phyloP scores from a whole-genome alignment of 2,113 vertebrate genomes.

The Passer montanus region DNA sequence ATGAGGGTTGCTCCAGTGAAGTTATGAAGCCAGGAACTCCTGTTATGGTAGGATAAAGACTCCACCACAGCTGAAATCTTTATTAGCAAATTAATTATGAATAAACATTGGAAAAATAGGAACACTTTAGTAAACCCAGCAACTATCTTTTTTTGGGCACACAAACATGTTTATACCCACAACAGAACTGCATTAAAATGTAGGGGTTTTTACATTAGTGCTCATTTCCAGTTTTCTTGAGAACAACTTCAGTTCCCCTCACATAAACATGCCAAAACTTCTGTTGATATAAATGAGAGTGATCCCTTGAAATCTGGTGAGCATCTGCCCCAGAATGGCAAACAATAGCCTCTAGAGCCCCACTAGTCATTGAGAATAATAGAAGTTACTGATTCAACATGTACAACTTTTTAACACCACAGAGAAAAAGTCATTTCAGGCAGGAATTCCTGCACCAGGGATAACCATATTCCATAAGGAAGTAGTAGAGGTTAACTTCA shows the following conservation, averaged over 20 bases:
- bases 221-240: neutral
- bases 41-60: slow-evolving; percentile 23
- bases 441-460: neutral
- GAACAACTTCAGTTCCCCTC: neutral
- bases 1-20: slow-evolving; percentile 1
- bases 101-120: neutral
- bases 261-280: neutral
- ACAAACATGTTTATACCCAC: neutral
- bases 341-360: neutral
- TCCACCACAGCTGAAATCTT: slow-evolving; percentile 22
- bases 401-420: neutral
- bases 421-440: neutral
- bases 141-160: neutral
- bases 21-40: slow-evolving; percentile 10
- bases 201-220: rapidly evolving
- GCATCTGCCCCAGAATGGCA: neutral
- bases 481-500: neutral
- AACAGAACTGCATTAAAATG: neutral
- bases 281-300: neutral
- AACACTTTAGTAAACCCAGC: neutral
- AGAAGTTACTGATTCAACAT: neutral
- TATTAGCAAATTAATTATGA: slow-evolving; percentile 51
- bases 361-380: neutral
- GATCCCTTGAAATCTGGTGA: neutral
- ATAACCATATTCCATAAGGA: neutral